Conservation (phyloP, 2,113 vertebrate species). For the Neogale vison region DNA sequence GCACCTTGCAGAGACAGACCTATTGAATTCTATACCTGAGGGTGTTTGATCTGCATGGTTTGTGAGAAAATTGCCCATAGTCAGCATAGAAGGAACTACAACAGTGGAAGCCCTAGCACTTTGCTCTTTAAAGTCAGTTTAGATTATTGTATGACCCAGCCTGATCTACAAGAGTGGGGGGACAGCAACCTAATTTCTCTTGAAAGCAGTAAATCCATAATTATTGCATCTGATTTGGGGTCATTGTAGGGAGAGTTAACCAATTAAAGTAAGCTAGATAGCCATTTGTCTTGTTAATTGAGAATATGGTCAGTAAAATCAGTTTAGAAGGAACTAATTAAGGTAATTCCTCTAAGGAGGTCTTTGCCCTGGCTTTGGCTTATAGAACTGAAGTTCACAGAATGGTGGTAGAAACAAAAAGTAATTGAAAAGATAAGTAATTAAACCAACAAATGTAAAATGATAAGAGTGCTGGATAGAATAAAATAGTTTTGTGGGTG, state of each 20-base stretch:
- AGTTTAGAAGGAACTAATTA: background rate
- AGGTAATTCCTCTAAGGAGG: background rate
- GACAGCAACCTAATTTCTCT: background rate
- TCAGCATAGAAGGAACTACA: background rate
- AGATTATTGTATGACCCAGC: background rate
- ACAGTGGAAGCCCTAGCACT: background rate
- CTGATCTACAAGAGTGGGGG: background rate
- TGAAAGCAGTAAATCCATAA: background rate
- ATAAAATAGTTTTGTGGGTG: background rate
- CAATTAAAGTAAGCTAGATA: background rate
- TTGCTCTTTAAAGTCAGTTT: background rate
- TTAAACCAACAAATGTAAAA: background rate
- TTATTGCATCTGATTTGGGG: background rate
- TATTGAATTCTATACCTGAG: background rate
- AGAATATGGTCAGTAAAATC: background rate
- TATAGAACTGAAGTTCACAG: background rate
- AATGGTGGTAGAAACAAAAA: background rate
- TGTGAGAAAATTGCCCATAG: background rate
- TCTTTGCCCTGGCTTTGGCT: background rate
- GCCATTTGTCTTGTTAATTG: background rate
- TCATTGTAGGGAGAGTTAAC: background rate
- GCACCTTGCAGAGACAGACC: background rate
- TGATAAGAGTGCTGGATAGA: background rate
- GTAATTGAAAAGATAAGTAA: background rate
- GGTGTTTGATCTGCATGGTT: background rate